A percentile compares a stretch with the other conserved stretches of the same genome.
Evolutionary conservation across 1,140 invertebrate genomes (phyloP).

Genomic region (Copidosoma floridanum): DNA sequence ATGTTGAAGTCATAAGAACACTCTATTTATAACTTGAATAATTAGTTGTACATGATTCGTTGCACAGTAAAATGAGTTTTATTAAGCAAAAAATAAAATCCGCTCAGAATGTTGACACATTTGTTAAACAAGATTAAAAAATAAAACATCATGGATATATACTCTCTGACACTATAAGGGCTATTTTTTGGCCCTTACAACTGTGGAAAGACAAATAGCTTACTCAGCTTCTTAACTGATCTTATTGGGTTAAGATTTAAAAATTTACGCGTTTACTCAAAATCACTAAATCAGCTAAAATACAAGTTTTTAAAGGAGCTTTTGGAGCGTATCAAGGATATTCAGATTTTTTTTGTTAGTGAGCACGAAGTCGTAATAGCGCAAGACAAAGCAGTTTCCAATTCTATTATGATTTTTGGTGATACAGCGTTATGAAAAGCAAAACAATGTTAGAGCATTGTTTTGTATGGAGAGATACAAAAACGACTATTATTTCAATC

Average conservation of each 20-base stretch:
- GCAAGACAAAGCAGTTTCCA: too few relatives aligned
- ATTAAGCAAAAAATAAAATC: too few relatives aligned
- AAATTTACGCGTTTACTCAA: constrained; percentile 2
- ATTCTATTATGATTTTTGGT: neutral
- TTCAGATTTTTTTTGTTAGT: neutral
- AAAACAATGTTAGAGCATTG: constrained; percentile 34
- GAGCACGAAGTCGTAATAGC: neutral
- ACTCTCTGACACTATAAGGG: constrained; percentile 25
- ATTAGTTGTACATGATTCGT: too few relatives aligned
- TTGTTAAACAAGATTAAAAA: neutral
- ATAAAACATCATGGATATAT: neutral
- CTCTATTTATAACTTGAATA: too few relatives aligned
- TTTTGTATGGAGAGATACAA: constrained; percentile 23
- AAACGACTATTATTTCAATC: constrained; percentile 39
- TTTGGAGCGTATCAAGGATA: neutral
- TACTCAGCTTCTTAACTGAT: constrained; percentile 24
- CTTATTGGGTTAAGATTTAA: constrained; percentile 8
- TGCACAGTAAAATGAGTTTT: too few relatives aligned
- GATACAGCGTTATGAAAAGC: neutral
- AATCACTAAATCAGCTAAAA: neutral
- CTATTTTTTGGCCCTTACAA: constrained; percentile 37
- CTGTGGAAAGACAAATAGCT: constrained; percentile 44
- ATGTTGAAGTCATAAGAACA: too few relatives aligned
- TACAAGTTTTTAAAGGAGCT: neutral
- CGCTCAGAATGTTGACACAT: neutral